Conservation (phyloP, 2,113 vertebrate genomes). For the Pseudorectes ferrugineus region DNA sequence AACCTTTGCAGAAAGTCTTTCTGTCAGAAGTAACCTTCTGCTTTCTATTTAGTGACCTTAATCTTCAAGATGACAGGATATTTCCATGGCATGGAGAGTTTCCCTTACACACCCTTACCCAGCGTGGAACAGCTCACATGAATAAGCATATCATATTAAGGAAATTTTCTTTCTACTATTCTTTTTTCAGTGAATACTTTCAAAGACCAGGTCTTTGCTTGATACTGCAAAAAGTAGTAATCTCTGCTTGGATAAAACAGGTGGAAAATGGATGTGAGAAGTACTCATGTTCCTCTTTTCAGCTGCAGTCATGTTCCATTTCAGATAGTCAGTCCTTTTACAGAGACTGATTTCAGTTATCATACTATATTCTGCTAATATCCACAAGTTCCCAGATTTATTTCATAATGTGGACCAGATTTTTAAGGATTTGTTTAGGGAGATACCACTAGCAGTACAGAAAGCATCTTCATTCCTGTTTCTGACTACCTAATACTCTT, state of each 20-base stretch:
- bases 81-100: slow-evolving; percentile 1
- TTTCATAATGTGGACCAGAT: neutral
- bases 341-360: neutral
- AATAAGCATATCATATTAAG: neutral
- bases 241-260: neutral
- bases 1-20: slow-evolving; percentile 55
- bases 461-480: neutral
- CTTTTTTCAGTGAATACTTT: neutral
- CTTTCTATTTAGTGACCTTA: slow-evolving; percentile 56
- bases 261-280: neutral
- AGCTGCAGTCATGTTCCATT: neutral
- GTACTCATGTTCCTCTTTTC: neutral
- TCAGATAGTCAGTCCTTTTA: neutral
- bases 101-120: neutral
- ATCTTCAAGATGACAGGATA: slow-evolving; percentile 56
- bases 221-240: neutral
- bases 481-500: neutral
- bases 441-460: neutral
- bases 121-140: neutral
- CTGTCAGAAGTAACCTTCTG: slow-evolving; percentile 38
- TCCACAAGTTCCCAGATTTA: neutral
- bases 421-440: neutral
- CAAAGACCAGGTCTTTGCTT: slow-evolving; percentile 1
- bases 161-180: neutral
- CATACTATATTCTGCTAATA: neutral